These are phyloP conservation scores for Sebastes fasciatus DNA, from an alignment of 2,113 vertebrate genomes.

Conservation along the genomic window DNA sequence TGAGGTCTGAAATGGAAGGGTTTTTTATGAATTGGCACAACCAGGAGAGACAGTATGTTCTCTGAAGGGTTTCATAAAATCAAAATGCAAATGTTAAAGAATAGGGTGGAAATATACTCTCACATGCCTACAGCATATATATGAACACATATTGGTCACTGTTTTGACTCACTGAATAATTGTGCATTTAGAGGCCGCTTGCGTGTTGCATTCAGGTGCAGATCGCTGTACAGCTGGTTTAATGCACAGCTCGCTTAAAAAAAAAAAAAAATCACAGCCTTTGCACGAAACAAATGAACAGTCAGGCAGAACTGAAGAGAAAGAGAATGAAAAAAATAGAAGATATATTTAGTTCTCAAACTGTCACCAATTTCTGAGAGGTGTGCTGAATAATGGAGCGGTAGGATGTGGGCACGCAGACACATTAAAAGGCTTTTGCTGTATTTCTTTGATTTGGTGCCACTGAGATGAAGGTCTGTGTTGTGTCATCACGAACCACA, in stretches of 20 bases:
- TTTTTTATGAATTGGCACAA: slow-evolving; percentile 15
- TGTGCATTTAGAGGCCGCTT: background rate
- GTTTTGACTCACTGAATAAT: slow-evolving; percentile 8
- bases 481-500: slow-evolving; percentile 34
- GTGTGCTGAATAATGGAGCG: slow-evolving; percentile 77
- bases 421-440: slow-evolving; percentile 80
- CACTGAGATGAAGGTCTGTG: slow-evolving; percentile 44
- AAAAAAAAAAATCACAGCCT: slow-evolving; percentile 3
- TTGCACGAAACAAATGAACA: slow-evolving; percentile 31
- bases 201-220: slow-evolving; percentile 17
- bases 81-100: no score
- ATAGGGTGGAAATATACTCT: no score
- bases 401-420: slow-evolving; percentile 39
- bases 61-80: background rate
- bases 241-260: slow-evolving; percentile 28
- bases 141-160: background rate
- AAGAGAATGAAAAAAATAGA: slow-evolving; percentile 29
- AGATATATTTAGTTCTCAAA: slow-evolving; percentile 60
- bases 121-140: background rate
- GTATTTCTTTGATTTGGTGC: slow-evolving; percentile 68
- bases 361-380: slow-evolving; percentile 52
- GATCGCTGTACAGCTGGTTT: slow-evolving; percentile 24
- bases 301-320: slow-evolving; percentile 37
- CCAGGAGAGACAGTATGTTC: slow-evolving; percentile 14
- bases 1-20: slow-evolving; percentile 20